Conservation (phyloP, 2,888 invertebrate species). For the Noctua janthina region DNA sequence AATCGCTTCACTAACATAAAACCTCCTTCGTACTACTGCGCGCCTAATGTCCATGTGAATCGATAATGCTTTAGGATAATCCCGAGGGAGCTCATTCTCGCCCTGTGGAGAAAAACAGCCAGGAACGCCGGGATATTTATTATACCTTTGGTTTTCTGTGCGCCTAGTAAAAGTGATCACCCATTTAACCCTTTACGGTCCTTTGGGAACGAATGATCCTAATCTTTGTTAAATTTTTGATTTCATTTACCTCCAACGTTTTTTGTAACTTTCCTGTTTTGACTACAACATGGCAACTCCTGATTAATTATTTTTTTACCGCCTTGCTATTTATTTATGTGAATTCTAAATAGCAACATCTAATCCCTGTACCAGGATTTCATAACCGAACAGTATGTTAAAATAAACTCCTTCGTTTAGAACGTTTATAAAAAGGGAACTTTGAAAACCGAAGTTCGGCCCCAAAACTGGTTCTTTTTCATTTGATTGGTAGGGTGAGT, state of each 20-base stretch:
- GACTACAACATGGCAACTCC: not conserved
- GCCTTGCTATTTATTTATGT: constrained; percentile 9
- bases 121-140: constrained; percentile 50
- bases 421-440: constrained; percentile 59
- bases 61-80: constrained; percentile 74
- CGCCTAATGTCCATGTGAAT: constrained; percentile 80
- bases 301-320: not conserved
- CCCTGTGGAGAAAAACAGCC: constrained; percentile 35
- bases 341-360: constrained; percentile 60
- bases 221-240: not conserved
- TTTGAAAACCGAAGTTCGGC: constrained; percentile 67
- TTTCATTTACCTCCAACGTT: not conserved
- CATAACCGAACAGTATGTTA: constrained; percentile 74
- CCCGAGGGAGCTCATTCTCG: constrained; percentile 69
- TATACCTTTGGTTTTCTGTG: constrained; percentile 67
- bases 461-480: constrained; percentile 41
- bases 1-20: constrained; percentile 29
- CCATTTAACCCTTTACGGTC: constrained; percentile 74
- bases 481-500: constrained; percentile 15
- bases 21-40: constrained; percentile 72
- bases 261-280: not conserved
- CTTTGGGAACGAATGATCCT: not conserved
- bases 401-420: constrained; percentile 65
- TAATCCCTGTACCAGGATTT: constrained; percentile 78
- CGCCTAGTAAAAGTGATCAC: constrained; percentile 73